Percentiles rank a stretch among this genome's conserved stretches.
phyloP scores from a whole-genome alignment of 2,113 vertebrate genomes.

The Microcebus ravelobensis region DNA sequence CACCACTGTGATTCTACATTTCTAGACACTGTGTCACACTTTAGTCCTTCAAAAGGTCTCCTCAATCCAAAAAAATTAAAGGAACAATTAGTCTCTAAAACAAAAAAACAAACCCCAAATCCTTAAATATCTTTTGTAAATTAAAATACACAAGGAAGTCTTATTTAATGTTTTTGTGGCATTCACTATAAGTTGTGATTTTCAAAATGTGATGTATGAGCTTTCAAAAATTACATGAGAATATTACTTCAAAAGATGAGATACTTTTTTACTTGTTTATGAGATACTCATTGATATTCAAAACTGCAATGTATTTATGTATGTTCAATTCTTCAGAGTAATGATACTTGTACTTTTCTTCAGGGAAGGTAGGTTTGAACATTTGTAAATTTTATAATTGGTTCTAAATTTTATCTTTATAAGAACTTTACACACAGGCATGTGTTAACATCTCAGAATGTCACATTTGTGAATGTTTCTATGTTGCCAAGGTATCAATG shows the following conservation, averaged over 20 bases:
- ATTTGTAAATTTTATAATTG: constrained; percentile 45
- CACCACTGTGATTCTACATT: no score
- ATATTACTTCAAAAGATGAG: constrained; percentile 16
- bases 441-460: constrained; percentile 32
- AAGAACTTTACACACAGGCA: constrained; percentile 5
- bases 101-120: neutral
- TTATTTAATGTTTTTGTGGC: neutral
- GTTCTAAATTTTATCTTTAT: constrained; percentile 48
- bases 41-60: neutral
- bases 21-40: neutral
- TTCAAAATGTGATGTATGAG: constrained; percentile 31
- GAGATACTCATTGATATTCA: constrained; percentile 29
- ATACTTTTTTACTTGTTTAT: constrained; percentile 31
- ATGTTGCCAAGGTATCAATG: neutral
- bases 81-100: neutral
- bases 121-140: neutral
- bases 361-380: neutral
- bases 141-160: neutral
- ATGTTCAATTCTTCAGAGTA: constrained; percentile 6
- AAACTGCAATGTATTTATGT: constrained; percentile 37
- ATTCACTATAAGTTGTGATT: neutral
- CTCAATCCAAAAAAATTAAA: neutral
- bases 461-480: neutral
- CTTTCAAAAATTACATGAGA: constrained; percentile 6
- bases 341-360: constrained; percentile 48